These are phyloP conservation scores for Pseudoatta argentina DNA, from an alignment of 1,140 invertebrate species.

Conservation along the genomic window DNA sequence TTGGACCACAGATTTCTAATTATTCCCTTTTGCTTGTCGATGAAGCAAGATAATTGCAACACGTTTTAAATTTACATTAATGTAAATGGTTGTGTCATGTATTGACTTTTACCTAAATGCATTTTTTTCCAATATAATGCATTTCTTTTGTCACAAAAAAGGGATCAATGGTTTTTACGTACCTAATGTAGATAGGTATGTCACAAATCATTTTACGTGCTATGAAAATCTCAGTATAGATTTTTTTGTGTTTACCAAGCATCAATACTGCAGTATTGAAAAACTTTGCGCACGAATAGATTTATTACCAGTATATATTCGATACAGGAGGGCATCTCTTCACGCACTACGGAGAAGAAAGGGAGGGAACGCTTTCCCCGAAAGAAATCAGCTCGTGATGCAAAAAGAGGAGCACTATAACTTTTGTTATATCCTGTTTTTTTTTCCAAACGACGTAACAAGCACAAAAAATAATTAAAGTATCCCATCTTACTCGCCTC, in stretches of 20 bases:
- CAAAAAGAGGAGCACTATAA: constrained; percentile 5
- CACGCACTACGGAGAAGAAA: neutral
- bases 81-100: neutral
- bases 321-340: constrained; percentile 10
- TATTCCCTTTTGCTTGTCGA: neutral
- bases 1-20: constrained; percentile 7
- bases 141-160: neutral
- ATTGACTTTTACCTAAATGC: neutral
- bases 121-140: neutral
- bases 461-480: constrained; percentile 52
- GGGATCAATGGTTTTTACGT: neutral
- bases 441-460: constrained; percentile 20
- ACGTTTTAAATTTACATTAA: neutral
- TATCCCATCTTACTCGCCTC: neutral
- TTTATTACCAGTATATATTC: constrained; percentile 40
- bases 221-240: constrained; percentile 33
- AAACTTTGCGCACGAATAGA: constrained; percentile 39
- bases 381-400: constrained; percentile 33
- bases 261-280: neutral
- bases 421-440: constrained; percentile 18
- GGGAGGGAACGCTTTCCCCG: neutral
- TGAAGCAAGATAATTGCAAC: neutral
- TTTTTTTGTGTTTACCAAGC: neutral
- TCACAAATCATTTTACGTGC: constrained; percentile 5
- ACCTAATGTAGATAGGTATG: neutral